Percentiles rank a stretch among this genome's conserved stretches.
Conservation (phyloP, 23 tunicate species). For the Diplosoma virens region DNA sequence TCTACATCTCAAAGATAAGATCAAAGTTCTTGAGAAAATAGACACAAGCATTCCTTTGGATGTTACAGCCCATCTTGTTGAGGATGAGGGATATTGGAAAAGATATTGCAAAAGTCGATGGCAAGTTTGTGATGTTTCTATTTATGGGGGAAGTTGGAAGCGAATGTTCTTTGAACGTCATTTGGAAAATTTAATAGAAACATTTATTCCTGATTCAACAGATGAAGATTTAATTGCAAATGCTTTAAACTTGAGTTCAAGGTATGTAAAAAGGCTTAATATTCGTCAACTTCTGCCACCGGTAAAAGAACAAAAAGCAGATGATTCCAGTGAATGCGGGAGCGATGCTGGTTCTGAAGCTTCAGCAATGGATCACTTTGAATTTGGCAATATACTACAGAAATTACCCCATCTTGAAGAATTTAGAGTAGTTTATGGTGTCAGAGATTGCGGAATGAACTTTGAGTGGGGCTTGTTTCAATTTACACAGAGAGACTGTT, state of each 20-base stretch:
- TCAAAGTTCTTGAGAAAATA: conserved; percentile 75
- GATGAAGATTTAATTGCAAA: conserved; percentile 47
- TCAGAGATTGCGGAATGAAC: conserved; percentile 95
- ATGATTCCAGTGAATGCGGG: conserved; percentile 59
- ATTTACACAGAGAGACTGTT: conserved; percentile 89
- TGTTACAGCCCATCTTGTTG: conserved; percentile 78
- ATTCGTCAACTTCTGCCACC: conserved; percentile 91
- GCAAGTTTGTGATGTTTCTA: conserved; percentile 77
- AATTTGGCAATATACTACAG: conserved; percentile 58
- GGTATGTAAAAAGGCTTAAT: conserved; percentile 69
- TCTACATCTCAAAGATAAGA: conserved; percentile 71
- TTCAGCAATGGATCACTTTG: conserved; percentile 89
- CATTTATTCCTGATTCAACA: conserved; percentile 85
- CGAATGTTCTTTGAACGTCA: conserved; percentile 86
- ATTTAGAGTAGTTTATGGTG: conserved; percentile 58
- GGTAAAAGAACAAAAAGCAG: conserved; percentile 71
- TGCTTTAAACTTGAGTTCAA: conserved; percentile 58
- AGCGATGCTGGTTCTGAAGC: conserved; percentile 77
- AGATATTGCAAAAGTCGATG: conserved; percentile 73
- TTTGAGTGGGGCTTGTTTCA: conserved; percentile 95
- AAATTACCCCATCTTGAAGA: conserved; percentile 82
- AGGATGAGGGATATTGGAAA: conserved; percentile 95
- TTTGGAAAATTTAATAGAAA: conserved; percentile 72
- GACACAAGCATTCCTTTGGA: conserved; percentile 51
- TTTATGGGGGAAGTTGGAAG: conserved; percentile 90